These are phyloP conservation scores for Notothenia coriiceps DNA, from an alignment of 2,113 vertebrate species.

Conservation along the genomic window DNA sequence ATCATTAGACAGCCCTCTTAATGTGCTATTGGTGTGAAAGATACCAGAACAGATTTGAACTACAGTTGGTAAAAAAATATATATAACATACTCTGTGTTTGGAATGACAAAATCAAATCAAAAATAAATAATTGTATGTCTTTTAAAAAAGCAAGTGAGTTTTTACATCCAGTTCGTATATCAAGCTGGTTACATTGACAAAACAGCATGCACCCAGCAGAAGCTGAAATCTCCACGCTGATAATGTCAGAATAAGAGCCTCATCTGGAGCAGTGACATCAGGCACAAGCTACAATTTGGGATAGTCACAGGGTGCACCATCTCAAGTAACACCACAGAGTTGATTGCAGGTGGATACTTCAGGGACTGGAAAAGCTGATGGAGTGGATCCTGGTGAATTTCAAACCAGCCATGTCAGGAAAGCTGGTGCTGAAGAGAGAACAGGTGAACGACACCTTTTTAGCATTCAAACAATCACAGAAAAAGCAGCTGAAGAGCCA, in stretches of 20 bases:
- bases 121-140: not conserved
- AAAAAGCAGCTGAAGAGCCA: not conserved
- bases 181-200: not conserved
- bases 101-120: not conserved
- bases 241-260: not conserved
- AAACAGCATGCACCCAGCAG: not conserved
- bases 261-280: slow-evolving; percentile 7
- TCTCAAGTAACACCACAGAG: slow-evolving; percentile 25
- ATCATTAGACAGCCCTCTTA: slow-evolving; percentile 15
- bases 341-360: slow-evolving; percentile 22
- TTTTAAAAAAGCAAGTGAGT: not conserved
- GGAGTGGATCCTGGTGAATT: not conserved
- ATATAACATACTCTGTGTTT: no score
- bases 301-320: slow-evolving; percentile 34
- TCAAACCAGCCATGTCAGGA: not conserved
- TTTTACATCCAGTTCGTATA: not conserved
- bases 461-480: not conserved
- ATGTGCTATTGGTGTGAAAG: slow-evolving; percentile 5
- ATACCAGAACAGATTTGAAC: not conserved
- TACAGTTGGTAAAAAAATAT: not conserved
- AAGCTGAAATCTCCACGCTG: not conserved
- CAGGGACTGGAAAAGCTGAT: slow-evolving; percentile 12
- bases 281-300: slow-evolving; percentile 10
- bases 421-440: not conserved
- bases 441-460: not conserved